These are phyloP conservation scores for Apis florea DNA, from an alignment of 1,140 invertebrate genomes.

Conservation along the genomic window DNA sequence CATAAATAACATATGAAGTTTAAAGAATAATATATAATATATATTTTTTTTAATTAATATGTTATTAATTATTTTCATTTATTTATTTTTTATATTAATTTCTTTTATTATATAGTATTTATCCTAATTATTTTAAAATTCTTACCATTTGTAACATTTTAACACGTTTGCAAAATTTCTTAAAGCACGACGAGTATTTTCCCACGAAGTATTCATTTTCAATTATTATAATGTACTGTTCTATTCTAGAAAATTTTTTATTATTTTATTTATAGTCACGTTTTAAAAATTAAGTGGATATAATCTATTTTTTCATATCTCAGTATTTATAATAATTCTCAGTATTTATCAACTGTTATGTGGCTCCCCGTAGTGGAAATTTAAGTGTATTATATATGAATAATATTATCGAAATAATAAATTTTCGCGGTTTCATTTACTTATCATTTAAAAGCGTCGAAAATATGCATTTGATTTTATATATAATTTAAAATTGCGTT, in stretches of 20 bases:
- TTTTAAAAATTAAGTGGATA: neutral
- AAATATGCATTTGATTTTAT: too few relatives aligned
- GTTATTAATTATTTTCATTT: neutral
- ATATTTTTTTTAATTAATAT: conserved; percentile 4
- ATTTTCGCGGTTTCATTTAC: too few relatives aligned
- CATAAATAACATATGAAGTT: neutral
- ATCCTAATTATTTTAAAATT: neutral
- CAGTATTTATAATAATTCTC: too few relatives aligned
- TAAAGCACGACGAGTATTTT: conserved; percentile 55
- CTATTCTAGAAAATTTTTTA: neutral
- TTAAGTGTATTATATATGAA: too few relatives aligned
- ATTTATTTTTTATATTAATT: neutral
- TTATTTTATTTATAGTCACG: neutral
- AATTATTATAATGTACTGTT: neutral
- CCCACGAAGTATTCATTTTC: conserved; percentile 57
- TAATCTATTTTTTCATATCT: neutral
- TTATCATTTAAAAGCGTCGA: too few relatives aligned
- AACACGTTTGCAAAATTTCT: conserved; percentile 53
- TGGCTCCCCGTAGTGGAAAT: too few relatives aligned
- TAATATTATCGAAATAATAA: too few relatives aligned
- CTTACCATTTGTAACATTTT: conserved; percentile 66
- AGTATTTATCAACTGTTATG: too few relatives aligned
- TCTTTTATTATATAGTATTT: too few relatives aligned
- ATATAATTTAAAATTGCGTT: too few relatives aligned
- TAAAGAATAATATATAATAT: neutral